Evolutionary conservation across 2,888 invertebrate genomes (phyloP), one percentile per base, ranked within the genome.

Genomic region (Altica lythri): DNA sequence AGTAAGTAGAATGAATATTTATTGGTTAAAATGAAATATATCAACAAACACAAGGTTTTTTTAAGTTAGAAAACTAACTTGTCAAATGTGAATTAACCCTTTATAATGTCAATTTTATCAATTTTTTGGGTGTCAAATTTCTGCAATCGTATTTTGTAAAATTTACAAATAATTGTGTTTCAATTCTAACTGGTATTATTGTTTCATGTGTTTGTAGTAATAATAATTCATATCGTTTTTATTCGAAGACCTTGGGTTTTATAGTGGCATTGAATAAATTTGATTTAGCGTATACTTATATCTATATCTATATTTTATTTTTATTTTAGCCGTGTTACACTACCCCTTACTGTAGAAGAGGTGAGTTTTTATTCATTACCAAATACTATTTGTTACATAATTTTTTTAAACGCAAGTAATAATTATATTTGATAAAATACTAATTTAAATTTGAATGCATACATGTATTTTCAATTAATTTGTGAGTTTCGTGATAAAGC

Each of bases 271-370:
- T 66, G 61, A 60, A 58, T 58, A 49, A 29, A 55, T 60, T 62
- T 44, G 38, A 54, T 51, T 55, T 57, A 46, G 50, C 37, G 52
- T 58, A 49, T 61, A 51, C 35, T 62, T 63, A 63, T 64, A 35
- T 40, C 61, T 63, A 60, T 69, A 66, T 68, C 73, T 78, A 76
- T 70, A 67, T 67, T 69, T 73, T 78, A 76, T 70, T 66, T 67
- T 70, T n/a, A n/a, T 85, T 86, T 75, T 86, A 95, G 95, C 83
- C 95, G 96, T 75, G 92, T 97, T 73, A 90, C 93, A 77, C 86
- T 97, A 79, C 95, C 95, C 75, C 85, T 96, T 78, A 93, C 94
- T 71, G 95, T 96, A 68, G 95, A 96, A 81, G 95, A 96, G 90
- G 95, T 95, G 83, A 83, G 89, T 80, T 59, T 47, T 68, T 56